Evolutionary conservation across 2,888 invertebrate species (phyloP), one percentile per base, ranked within the genome.

Genomic region (Onchidella celtica): DNA sequence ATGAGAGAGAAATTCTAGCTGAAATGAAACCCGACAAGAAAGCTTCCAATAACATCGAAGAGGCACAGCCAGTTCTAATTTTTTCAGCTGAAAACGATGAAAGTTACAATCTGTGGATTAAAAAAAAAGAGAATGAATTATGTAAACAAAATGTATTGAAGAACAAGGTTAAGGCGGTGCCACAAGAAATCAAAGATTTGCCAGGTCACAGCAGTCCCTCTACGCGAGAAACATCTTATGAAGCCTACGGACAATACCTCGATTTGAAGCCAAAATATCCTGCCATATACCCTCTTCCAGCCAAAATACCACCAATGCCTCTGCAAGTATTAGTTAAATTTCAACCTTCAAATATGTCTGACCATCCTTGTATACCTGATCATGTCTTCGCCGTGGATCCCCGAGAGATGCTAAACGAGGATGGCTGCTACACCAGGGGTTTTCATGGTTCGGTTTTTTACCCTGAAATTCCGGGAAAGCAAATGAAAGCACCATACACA

Each of bases 71-170:
- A 32, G 70, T 38, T 21, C 70, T 70, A 34, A 70, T 70, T 38
- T 79, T 79, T 29, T 70, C 79, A 11, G 79, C 79, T 6, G 79
- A 69, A 1, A 79, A 79, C 63, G 79, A 79, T n/a, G 79, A 79
- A 47, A 70, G 79, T 3, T 79, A 79, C 57, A 38, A 21, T 11
- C 36, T 63, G 11, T 79, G 79, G 79, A 65, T 63, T 0, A 55
- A 38, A 2, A 40, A 59, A 32, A 69, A 79, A 21, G 11, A 14
- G 24, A 27, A 65, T 2, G 72, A 69, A 24, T 32, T 40, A 34
- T 4, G 47, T n/a, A 40, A 61, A 9, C n/a, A 32, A 11, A 6
- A 6, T 2, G 47, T 32, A 27, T 32, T 72, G 34, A 24, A 57
- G 24, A 38, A 29, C 4, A 32, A 72, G 32, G 24, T 24, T 0